These are phyloP conservation scores for Bellardia pandia DNA, from an alignment of 2,888 invertebrate species.

Conservation along the genomic window DNA sequence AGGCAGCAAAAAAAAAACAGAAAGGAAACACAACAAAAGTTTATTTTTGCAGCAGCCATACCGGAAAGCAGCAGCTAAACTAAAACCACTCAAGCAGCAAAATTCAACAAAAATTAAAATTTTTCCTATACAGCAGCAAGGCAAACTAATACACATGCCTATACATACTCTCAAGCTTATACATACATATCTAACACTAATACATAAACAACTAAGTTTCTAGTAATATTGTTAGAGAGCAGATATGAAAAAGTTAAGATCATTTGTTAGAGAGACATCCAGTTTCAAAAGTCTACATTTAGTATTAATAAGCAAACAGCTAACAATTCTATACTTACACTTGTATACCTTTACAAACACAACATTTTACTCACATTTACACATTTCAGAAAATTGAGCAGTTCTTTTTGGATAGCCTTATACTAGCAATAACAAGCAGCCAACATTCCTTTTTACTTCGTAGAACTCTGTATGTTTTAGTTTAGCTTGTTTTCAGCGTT, in stretches of 20 bases:
- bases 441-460: constrained; percentile 27
- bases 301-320: constrained; percentile 67
- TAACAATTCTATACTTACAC: not conserved
- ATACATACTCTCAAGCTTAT: not conserved
- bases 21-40: constrained; percentile 29
- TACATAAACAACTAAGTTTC: not conserved
- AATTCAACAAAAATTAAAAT: constrained; percentile 61
- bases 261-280: constrained; percentile 22
- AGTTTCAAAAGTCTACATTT: constrained; percentile 26
- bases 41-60: constrained; percentile 53
- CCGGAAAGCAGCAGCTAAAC: constrained; percentile 61
- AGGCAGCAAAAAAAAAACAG: constrained; percentile 31
- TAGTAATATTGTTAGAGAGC: not conserved
- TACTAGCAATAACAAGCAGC: constrained; percentile 14
- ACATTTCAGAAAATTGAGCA: constrained; percentile 48
- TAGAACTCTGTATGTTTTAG: constrained; percentile 20
- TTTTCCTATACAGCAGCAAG: not conserved
- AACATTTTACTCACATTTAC: not conserved
- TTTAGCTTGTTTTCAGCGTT: not conserved
- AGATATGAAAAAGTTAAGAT: constrained; percentile 44
- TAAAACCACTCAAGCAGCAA: constrained; percentile 69
- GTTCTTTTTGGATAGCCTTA: constrained; percentile 38
- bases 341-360: not conserved
- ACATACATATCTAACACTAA: not conserved
- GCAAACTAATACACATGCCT: too few species aligned